phyloP scores from a whole-genome alignment of 2,113 vertebrate genomes.

The Odontesthes bonariensis region DNA sequence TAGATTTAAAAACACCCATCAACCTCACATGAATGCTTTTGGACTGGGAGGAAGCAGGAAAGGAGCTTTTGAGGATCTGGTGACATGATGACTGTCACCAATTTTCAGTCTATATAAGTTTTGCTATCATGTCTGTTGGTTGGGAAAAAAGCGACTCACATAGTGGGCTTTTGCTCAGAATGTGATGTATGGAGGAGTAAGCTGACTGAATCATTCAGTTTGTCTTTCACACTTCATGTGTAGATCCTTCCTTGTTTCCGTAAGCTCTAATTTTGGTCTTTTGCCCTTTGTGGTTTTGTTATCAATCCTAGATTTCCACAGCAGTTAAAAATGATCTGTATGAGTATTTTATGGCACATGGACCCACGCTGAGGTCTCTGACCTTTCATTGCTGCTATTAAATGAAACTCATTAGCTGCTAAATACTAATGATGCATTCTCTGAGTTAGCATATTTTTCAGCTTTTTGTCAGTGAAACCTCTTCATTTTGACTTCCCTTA shows the following conservation, averaged over 20 bases:
- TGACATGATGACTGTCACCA: not conserved
- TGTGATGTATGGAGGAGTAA: not conserved
- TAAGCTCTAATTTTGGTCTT: constrained; percentile 15
- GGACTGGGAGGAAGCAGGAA: too few species aligned
- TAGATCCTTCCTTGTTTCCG: constrained; percentile 7
- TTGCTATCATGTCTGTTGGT: constrained; percentile 7
- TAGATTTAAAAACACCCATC: too few species aligned
- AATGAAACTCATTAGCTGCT: constrained; percentile 67
- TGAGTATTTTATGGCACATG: constrained; percentile 49
- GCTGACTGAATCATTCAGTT: not conserved
- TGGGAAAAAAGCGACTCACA: constrained; percentile 10
- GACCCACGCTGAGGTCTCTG: constrained; percentile 50
- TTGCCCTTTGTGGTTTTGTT: constrained; percentile 25
- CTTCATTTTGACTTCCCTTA: constrained; percentile 60
- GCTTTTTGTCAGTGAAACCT: constrained; percentile 53
- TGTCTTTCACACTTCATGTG: not conserved
- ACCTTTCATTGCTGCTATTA: constrained; percentile 64
- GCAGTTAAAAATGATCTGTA: constrained; percentile 31
- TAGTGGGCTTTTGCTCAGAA: not conserved
- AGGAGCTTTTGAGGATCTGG: not conserved
- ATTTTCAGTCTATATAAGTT: not conserved
- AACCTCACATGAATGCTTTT: too few species aligned
- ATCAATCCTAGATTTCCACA: constrained; percentile 18
- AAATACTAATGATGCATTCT: constrained; percentile 55
- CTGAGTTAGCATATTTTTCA: constrained; percentile 52